Conservation (phyloP, 2,113 vertebrate species). For the Sardina pilchardus region DNA sequence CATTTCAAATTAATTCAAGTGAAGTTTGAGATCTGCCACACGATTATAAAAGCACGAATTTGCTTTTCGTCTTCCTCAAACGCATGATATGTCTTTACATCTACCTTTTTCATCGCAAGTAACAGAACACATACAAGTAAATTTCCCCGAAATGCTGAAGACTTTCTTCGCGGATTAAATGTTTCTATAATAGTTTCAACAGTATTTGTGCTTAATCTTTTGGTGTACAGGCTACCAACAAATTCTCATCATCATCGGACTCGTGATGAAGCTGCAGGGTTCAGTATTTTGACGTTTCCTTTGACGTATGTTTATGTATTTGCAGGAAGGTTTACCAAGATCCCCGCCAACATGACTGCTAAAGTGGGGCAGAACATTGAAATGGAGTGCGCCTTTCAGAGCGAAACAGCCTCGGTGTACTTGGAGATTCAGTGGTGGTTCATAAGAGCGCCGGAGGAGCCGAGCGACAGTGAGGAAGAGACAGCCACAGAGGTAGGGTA, state of each 20-base stretch:
- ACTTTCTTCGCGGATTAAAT: neutral
- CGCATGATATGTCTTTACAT: neutral
- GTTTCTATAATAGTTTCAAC: neutral
- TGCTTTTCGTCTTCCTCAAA: neutral
- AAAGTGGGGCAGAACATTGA: constrained; percentile 94
- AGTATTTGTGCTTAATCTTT: neutral
- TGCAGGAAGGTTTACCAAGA: constrained; percentile 92
- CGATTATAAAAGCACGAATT: neutral
- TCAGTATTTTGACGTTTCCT: neutral
- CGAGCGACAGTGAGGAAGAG: constrained; percentile 76
- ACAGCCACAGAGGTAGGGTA: constrained; percentile 78
- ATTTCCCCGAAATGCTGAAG: neutral
- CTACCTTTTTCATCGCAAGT: neutral
- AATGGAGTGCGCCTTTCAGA: constrained; percentile 96
- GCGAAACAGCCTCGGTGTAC: constrained; percentile 86
- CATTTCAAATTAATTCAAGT: neutral
- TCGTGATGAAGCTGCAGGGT: neutral
- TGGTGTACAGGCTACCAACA: neutral
- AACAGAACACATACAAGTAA: neutral
- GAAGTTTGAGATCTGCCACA: neutral
- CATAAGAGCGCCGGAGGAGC: constrained; percentile 80
- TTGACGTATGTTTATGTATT: constrained; percentile 35
- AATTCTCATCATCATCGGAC: neutral
- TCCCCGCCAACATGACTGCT: constrained; percentile 88
- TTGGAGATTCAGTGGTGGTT: constrained; percentile 99